These are phyloP conservation scores for Coccyzus lansbergi DNA, from an alignment of 2,797 vertebrate genomes.

Conservation along the genomic window DNA sequence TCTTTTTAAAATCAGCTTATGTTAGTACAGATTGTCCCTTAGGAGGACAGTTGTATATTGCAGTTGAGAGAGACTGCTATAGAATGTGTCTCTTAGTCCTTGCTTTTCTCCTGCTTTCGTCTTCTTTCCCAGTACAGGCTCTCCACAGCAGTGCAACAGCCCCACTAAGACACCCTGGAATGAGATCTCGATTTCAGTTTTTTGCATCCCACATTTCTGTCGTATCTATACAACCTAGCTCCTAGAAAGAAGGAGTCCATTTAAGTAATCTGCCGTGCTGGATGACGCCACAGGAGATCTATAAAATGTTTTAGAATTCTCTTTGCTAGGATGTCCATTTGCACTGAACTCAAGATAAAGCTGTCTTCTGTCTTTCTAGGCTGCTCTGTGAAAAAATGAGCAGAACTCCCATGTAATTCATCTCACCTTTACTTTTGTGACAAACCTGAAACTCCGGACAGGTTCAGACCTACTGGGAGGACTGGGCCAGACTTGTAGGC, in stretches of 20 bases:
- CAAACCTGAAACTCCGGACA: neutral
- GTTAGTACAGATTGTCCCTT: neutral
- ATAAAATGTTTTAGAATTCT: neutral
- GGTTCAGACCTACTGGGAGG: neutral
- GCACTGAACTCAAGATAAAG: neutral
- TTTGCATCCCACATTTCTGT: neutral
- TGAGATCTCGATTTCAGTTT: neutral
- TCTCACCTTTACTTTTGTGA: neutral
- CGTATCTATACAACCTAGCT: neutral
- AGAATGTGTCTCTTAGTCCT: neutral
- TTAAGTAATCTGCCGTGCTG: neutral
- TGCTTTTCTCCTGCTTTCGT: neutral
- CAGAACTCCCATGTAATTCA: neutral
- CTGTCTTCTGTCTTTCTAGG: neutral
- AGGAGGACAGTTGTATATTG: neutral
- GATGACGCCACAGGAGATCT: neutral
- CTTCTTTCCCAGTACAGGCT: neutral
- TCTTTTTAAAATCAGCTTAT: neutral
- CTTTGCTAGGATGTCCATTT: neutral
- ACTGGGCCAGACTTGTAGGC: neutral
- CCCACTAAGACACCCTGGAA: neutral
- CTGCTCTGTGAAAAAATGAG: neutral
- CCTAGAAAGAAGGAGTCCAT: neutral
- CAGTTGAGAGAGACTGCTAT: neutral
- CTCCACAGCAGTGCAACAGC: neutral